These are phyloP conservation scores for Hypotaenidia okinawae DNA, from an alignment of 2,797 vertebrate genomes.

Conservation along the genomic window DNA sequence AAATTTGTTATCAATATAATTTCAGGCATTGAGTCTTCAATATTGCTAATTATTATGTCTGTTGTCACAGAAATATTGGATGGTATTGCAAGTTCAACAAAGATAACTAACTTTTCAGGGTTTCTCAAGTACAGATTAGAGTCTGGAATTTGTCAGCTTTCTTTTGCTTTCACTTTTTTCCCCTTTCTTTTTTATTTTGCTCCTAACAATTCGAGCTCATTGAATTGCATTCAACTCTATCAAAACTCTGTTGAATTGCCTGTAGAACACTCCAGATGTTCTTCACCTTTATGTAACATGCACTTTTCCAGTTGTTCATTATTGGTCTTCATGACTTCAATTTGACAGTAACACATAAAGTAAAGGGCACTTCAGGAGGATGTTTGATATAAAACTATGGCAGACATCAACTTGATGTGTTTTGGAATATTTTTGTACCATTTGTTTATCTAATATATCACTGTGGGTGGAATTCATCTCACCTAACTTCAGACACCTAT, in stretches of 20 bases:
- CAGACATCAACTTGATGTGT: constrained; percentile 41
- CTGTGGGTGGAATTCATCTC: not conserved
- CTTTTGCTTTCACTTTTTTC: not conserved
- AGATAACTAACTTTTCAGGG: constrained; percentile 47
- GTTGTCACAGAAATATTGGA: constrained; percentile 37
- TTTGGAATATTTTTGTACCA: constrained; percentile 46
- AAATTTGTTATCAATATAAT: not conserved
- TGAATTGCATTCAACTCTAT: constrained; percentile 32
- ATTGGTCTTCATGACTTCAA: not conserved
- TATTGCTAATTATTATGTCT: constrained; percentile 22
- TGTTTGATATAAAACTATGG: constrained; percentile 60
- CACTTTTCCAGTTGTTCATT: not conserved
- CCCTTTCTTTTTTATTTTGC: not conserved
- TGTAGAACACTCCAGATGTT: not conserved
- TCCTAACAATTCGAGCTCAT: constrained; percentile 12
- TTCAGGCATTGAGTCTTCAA: not conserved
- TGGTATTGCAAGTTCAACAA: constrained; percentile 39
- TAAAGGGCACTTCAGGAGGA: constrained; percentile 63
- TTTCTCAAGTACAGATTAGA: constrained; percentile 36
- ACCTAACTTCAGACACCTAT: not conserved
- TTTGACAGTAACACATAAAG: constrained; percentile 20
- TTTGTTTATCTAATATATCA: constrained; percentile 65
- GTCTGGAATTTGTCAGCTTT: not conserved
- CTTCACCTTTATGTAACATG: not conserved
- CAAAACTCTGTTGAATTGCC: constrained; percentile 17